phyloP scores from a whole-genome alignment of 1,140 invertebrate species.

The Drosophila obscura region DNA sequence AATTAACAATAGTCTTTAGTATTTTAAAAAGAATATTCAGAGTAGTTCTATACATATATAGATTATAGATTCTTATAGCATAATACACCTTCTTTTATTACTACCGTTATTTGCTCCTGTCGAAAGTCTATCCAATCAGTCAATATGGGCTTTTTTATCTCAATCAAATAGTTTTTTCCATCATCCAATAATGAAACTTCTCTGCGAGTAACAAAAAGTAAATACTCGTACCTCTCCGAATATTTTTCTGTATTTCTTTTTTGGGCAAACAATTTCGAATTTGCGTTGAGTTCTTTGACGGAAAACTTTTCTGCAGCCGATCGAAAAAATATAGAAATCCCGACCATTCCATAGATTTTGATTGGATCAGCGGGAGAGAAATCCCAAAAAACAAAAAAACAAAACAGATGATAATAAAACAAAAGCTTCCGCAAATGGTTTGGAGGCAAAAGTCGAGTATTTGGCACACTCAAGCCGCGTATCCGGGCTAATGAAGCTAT shows the following conservation, averaged over 20 bases:
- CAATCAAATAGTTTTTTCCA: slow-evolving; percentile 25
- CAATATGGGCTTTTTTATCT: slow-evolving; percentile 42
- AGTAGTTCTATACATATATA: no score
- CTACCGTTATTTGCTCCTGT: no score
- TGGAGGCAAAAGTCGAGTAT: slow-evolving; percentile 28
- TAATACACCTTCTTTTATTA: no score
- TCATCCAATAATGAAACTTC: slow-evolving; percentile 24
- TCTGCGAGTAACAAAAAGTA: slow-evolving; percentile 34
- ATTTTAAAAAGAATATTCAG: no score
- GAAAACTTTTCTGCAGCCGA: slow-evolving; percentile 31
- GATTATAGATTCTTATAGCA: no score
- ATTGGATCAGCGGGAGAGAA: background rate
- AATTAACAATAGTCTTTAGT: no score
- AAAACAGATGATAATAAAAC: slow-evolving; percentile 19
- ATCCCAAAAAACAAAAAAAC: no score
- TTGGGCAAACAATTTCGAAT: slow-evolving; percentile 50
- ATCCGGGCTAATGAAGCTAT: slow-evolving; percentile 70
- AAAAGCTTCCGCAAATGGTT: slow-evolving; percentile 33
- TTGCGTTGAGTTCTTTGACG: slow-evolving; percentile 34
- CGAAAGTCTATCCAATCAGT: background rate
- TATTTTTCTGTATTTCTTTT: slow-evolving; percentile 23
- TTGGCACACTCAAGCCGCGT: slow-evolving; percentile 20
- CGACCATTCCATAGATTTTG: slow-evolving; percentile 15
- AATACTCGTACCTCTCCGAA: slow-evolving; percentile 20
- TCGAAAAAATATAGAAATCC: slow-evolving; percentile 27